Conservation (phyloP, 2,888 invertebrate genomes). For the Nomada lathburiana region DNA sequence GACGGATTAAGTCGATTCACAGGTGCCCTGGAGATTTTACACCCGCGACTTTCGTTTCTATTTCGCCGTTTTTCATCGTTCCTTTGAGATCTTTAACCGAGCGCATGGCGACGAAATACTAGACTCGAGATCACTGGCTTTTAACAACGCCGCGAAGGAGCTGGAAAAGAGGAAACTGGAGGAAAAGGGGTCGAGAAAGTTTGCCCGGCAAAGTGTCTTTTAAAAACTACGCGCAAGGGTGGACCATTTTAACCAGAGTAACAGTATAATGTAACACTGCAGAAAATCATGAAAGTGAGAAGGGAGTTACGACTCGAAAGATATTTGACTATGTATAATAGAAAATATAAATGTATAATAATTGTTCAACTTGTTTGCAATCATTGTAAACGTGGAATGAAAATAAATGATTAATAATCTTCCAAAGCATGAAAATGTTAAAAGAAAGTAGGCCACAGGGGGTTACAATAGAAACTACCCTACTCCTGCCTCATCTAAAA, state of each 20-base stretch:
- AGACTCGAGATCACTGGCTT: slow-evolving; percentile 25
- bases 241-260: slow-evolving; percentile 31
- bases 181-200: slow-evolving; percentile 37
- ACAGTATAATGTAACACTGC: too few relatives aligned
- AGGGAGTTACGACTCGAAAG: too few relatives aligned
- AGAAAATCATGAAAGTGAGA: too few relatives aligned
- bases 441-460: too few relatives aligned
- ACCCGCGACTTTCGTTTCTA: neutral
- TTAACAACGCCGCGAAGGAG: neutral
- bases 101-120: slow-evolving; percentile 1
- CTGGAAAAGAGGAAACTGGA: slow-evolving; percentile 18
- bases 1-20: slow-evolving; percentile 28
- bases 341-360: too few relatives aligned
- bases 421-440: too few relatives aligned
- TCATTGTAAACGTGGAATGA: too few relatives aligned
- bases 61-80: neutral
- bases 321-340: too few relatives aligned
- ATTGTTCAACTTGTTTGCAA: too few relatives aligned
- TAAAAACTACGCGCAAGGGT: slow-evolving; percentile 35
- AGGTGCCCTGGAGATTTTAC: slow-evolving; percentile 6
- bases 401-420: too few relatives aligned
- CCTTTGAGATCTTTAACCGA: slow-evolving; percentile 6
- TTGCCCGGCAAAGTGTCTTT: slow-evolving; percentile 38
- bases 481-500: too few relatives aligned
- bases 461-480: too few relatives aligned